Conservation (phyloP, 1,140 invertebrate species). For the Halyomorpha halys region DNA sequence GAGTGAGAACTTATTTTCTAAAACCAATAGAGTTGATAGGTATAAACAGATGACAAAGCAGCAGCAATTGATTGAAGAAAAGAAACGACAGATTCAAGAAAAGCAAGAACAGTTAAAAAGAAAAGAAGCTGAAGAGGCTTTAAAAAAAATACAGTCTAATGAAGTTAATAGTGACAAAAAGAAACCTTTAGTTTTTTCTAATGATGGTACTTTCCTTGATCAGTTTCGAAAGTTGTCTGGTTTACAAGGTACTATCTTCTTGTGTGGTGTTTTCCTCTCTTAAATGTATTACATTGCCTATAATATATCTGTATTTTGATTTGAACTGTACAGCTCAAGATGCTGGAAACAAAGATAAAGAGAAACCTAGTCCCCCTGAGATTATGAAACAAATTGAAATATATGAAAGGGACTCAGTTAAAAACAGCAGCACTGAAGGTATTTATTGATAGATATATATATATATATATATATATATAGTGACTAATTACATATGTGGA, state of each 20-base stretch:
- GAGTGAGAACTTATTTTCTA: conserved; percentile 12
- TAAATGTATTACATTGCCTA: too few species aligned
- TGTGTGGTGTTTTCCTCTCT: too few species aligned
- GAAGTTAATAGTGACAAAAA: neutral
- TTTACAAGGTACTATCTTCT: conserved; percentile 21
- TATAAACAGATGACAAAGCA: conserved; percentile 64
- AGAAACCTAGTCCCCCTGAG: too few species aligned
- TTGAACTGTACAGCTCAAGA: too few species aligned
- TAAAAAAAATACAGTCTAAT: conserved; percentile 7
- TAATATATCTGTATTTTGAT: too few species aligned
- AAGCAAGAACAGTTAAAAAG: conserved; percentile 42
- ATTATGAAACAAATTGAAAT: too few species aligned
- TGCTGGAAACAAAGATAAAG: too few species aligned
- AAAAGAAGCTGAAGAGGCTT: conserved; percentile 43
- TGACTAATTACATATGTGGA: too few species aligned
- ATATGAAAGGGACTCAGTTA: too few species aligned
- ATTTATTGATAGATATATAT: too few species aligned
- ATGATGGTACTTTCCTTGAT: conserved; percentile 71
- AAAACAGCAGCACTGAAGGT: too few species aligned
- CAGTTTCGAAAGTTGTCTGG: conserved; percentile 56
- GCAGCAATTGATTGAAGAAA: conserved; percentile 67
- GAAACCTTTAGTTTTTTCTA: conserved; percentile 46
- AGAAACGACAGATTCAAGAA: conserved; percentile 60
- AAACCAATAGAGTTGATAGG: conserved; percentile 17
- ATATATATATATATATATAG: too few species aligned